Percentiles rank a stretch among this genome's conserved stretches.
Evolutionary conservation across 2,888 invertebrate species (phyloP).

Genomic region (Diaphora mendica): DNA sequence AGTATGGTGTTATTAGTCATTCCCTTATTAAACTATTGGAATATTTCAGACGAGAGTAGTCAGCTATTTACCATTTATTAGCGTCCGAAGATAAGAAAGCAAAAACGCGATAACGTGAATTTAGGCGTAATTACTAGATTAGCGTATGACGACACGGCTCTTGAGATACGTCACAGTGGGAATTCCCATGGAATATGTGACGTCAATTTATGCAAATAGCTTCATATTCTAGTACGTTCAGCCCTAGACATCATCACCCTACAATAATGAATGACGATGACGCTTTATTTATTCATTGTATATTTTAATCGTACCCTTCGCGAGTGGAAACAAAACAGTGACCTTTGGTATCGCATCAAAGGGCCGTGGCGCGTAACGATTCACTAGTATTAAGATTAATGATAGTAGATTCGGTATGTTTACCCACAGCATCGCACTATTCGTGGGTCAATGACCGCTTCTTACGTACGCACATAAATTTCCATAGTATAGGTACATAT

Average conservation of each 20-base stretch:
- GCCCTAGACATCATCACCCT: conserved; percentile 8
- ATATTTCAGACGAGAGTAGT: background rate
- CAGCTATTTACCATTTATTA: background rate
- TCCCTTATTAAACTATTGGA: background rate
- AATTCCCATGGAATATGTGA: conserved; percentile 12
- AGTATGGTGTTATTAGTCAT: background rate
- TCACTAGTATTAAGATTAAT: conserved; percentile 54
- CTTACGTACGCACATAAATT: conserved; percentile 53
- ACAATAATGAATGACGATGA: conserved; percentile 22
- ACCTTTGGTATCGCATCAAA: conserved; percentile 39
- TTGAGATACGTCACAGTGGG: conserved; percentile 13
- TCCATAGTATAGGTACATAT: conserved; percentile 47
- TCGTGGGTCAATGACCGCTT: conserved; percentile 45
- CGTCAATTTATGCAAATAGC: conserved; percentile 9
- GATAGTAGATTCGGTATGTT: conserved; percentile 49
- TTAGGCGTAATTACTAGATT: conserved; percentile 8
- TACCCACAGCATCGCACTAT: conserved; percentile 53
- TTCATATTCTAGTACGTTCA: background rate
- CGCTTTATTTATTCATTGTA: conserved; percentile 21
- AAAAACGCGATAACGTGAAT: background rate
- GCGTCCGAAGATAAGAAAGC: conserved; percentile 7
- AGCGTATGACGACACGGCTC: background rate
- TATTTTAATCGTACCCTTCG: conserved; percentile 23
- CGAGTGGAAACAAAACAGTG: conserved; percentile 36
- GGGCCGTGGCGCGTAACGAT: conserved; percentile 34